These are phyloP conservation scores for Sardinella longiceps DNA, from an alignment of 2,797 vertebrate genomes.

Conservation along the genomic window DNA sequence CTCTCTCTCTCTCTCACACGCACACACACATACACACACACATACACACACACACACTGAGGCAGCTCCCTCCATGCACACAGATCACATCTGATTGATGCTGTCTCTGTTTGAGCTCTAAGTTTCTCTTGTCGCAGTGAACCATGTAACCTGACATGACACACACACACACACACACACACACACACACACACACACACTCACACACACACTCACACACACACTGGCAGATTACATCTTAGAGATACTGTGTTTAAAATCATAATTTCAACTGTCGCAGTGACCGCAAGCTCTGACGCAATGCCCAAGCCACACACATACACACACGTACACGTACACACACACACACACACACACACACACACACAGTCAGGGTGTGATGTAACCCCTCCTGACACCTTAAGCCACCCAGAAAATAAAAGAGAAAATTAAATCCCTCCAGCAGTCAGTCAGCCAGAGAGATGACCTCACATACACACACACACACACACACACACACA, in stretches of 20 bases:
- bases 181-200: no score
- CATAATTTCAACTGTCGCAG: background rate
- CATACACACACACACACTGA: constrained; percentile 2
- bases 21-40: background rate
- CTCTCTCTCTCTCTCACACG: background rate
- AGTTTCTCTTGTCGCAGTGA: background rate
- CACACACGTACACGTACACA: background rate
- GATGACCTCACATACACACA: background rate
- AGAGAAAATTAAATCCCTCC: constrained; percentile 10
- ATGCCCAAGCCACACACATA: background rate
- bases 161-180: background rate
- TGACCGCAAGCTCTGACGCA: background rate
- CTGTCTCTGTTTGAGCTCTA: background rate
- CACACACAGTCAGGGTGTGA: background rate
- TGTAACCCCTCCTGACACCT: constrained; percentile 11
- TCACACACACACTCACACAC: background rate
- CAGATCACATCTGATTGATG: background rate
- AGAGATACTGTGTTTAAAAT: background rate
- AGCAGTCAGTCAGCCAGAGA: background rate
- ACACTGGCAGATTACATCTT: background rate
- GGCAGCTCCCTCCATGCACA: background rate
- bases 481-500: no score
- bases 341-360: background rate
- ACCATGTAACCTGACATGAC: background rate
- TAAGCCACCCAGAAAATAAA: constrained; percentile 16